phyloP scores from a whole-genome alignment of 2,797 vertebrate genomes.

The Phataginus tetradactyla region DNA sequence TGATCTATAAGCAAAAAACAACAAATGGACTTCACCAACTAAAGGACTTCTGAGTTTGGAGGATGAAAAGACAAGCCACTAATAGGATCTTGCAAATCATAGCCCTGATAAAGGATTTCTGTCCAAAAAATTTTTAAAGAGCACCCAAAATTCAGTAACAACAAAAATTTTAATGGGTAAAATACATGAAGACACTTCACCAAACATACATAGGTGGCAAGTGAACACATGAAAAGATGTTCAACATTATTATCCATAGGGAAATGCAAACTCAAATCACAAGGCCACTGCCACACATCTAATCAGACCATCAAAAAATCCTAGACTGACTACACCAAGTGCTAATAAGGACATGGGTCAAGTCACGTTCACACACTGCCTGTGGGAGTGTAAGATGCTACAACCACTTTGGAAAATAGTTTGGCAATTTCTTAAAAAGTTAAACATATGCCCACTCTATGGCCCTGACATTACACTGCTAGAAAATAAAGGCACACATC shows the following conservation, averaged over 20 bases:
- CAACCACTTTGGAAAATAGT: background rate
- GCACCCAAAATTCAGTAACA: background rate
- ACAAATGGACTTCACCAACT: background rate
- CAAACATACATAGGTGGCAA: background rate
- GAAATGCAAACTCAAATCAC: background rate
- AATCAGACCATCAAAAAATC: background rate
- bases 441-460: background rate
- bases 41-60: background rate
- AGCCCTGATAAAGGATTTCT: background rate
- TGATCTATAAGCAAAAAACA: background rate
- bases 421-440: background rate
- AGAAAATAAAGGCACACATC: background rate
- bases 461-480: background rate
- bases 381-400: too few relatives aligned
- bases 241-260: too few relatives aligned
- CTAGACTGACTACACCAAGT: background rate
- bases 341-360: background rate
- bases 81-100: background rate
- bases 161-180: background rate
- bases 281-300: accelerated
- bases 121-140: background rate
- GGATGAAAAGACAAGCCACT: background rate
- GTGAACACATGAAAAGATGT: background rate
- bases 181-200: background rate
- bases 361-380: accelerated